Evolutionary conservation across 1,140 invertebrate species (phyloP), one percentile per base, ranked within the genome.

Genomic region (Galendromus occidentalis): DNA sequence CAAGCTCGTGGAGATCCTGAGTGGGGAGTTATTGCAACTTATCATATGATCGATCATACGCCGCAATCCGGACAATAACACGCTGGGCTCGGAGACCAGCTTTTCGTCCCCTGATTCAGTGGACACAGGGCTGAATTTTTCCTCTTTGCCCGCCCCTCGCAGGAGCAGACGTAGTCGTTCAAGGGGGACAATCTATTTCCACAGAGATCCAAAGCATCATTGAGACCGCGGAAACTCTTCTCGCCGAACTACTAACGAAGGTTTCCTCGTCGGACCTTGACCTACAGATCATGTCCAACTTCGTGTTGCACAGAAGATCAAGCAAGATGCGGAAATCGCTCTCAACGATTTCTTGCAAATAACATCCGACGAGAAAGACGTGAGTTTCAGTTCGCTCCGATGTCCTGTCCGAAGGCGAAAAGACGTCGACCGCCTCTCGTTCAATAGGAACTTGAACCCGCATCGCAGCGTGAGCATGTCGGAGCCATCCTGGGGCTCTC

Each of bases 41-140:
- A 85, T 67, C 85, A 88, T 70, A 96, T 98, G 89, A 90, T 93
- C 44, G 87, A 95, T n/a, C 73, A 91, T 96, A 67, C 96, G 91
- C 73, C 76, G 96, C 4, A 86, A 91, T 76, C 88, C 87, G 0
- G 82, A 84, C 70, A 82, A 80, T 73, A 80, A 80, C 64, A 81
- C 77, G 30, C 71, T 80, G 30, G 80, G 80, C 28, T 80, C 80
- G n/a, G 80, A 82, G 71, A 79, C 78, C 67, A 71, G 74, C 20
- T 73, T 76, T 30, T 76, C 77, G 39, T 70, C 71, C 25, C 64
- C 59, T 4, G 20, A 47, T 47, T 67, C 42, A 68, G 12, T 44
- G 80, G 81, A 67, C 82, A 18, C 20, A 29, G 63, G n/a, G n/a
- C n/a, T n/a, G n/a, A n/a, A n/a, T n/a, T n/a, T n/a, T n/a, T n/a